Conservation (phyloP, 2,113 vertebrate genomes). For the Larimichthys polyactis region DNA sequence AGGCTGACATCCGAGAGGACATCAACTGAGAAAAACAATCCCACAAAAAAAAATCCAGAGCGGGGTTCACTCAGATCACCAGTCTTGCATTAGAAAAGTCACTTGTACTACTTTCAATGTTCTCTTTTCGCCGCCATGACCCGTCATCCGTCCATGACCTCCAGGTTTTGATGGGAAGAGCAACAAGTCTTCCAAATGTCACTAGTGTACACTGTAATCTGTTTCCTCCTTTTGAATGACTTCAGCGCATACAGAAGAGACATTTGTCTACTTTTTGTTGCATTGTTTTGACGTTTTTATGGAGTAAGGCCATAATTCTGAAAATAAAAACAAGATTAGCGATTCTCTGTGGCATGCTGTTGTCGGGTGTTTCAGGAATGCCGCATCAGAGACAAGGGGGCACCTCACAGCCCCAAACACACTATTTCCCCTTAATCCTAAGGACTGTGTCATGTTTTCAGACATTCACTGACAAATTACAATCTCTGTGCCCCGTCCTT, state of each 20-base stretch:
- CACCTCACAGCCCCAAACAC: slow-evolving; percentile 24
- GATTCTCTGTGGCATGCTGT: slow-evolving; percentile 52
- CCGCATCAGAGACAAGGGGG: slow-evolving; percentile 46
- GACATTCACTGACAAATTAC: slow-evolving; percentile 72
- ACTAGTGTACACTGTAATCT: slow-evolving; percentile 70
- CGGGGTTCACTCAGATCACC: slow-evolving; percentile 56
- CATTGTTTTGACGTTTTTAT: slow-evolving; percentile 66
- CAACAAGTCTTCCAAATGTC: slow-evolving; percentile 58
- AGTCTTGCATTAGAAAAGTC: slow-evolving; percentile 63
- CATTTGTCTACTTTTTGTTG: slow-evolving; percentile 61
- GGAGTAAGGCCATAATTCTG: slow-evolving; percentile 78
- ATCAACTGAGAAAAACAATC: slow-evolving; percentile 63
- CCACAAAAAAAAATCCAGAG: slow-evolving; percentile 53
- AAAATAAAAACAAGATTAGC: slow-evolving; percentile 56
- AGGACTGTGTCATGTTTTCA: slow-evolving; percentile 35
- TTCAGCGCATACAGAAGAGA: slow-evolving; percentile 63
- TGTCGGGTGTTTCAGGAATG: slow-evolving; percentile 4
- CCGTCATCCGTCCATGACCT: slow-evolving; percentile 31
- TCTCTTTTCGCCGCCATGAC: neutral
- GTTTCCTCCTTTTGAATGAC: slow-evolving; percentile 49
- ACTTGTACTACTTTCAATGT: slow-evolving; percentile 41
- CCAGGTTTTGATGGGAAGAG: slow-evolving; percentile 52
- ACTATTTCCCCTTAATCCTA: slow-evolving; percentile 8
- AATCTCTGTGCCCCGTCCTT: slow-evolving; percentile 66
- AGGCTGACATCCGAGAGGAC: slow-evolving; percentile 42